A percentile compares a stretch with the other conserved stretches of the same genome.
These are phyloP conservation scores for Oryzias melastigma DNA, from an alignment of 2,113 vertebrate species.

Conservation along the genomic window DNA sequence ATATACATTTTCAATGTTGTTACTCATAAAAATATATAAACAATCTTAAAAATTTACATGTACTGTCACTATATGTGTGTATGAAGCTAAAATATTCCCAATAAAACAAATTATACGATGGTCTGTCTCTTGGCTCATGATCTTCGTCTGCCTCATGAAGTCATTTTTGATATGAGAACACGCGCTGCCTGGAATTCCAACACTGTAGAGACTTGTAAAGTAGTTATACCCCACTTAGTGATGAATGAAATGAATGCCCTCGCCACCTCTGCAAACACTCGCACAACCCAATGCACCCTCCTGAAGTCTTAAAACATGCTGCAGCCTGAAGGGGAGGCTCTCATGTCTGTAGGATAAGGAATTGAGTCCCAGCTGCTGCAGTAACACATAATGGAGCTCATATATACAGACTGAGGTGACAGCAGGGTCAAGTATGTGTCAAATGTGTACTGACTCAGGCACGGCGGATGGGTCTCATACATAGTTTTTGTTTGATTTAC, in stretches of 20 bases:
- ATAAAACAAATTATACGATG: neutral
- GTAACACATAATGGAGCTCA: neutral
- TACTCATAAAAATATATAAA: too few relatives aligned
- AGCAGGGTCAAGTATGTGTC: conserved; percentile 1
- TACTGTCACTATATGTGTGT: too few relatives aligned
- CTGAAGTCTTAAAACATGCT: conserved; percentile 34
- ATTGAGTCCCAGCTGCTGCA: conserved; percentile 4
- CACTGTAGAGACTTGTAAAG: conserved; percentile 61
- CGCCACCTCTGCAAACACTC: conserved; percentile 4
- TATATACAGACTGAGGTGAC: neutral
- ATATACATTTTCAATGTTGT: too few relatives aligned
- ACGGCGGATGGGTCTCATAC: neutral
- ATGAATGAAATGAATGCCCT: conserved; percentile 49
- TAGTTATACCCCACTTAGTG: conserved; percentile 36
- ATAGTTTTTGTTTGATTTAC: neutral
- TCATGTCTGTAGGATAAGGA: conserved; percentile 28
- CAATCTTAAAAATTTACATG: too few relatives aligned
- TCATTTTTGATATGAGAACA: neutral
- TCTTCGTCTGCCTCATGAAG: conserved; percentile 8
- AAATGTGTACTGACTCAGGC: neutral
- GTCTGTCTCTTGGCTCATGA: conserved; percentile 2
- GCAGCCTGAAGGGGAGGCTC: conserved; percentile 40
- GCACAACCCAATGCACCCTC: neutral
- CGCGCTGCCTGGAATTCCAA: conserved; percentile 37
- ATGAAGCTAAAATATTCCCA: neutral